Evolutionary conservation across 30 jellyfish, hydroid and myxozoan species (phyloP).

Genomic region (Mastigias papua): DNA sequence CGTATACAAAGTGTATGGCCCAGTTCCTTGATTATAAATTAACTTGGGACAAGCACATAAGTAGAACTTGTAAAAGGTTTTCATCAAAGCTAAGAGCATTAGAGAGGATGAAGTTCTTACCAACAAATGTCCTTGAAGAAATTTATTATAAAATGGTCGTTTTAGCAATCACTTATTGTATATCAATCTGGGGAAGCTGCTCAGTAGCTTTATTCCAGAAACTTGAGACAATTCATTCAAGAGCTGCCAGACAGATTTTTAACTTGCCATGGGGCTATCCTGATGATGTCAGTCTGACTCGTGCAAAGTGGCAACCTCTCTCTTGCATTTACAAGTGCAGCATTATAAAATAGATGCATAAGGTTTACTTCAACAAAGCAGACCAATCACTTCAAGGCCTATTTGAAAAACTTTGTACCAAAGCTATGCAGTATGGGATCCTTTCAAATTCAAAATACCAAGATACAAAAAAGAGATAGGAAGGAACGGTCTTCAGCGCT

Average conservation of each 20-base stretch:
- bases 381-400: conserved; percentile 37
- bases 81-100: conserved; percentile 22
- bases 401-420: conserved; percentile 7
- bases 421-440: conserved; percentile 41
- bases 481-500: conserved; percentile 54
- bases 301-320: conserved; percentile 63
- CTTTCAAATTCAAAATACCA: conserved; percentile 42
- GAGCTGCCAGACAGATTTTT: conserved; percentile 49
- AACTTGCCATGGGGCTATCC: conserved; percentile 44
- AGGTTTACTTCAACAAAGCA: conserved; percentile 33
- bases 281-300: conserved; percentile 49
- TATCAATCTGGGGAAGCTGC: conserved; percentile 56
- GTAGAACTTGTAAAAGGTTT: conserved; percentile 24
- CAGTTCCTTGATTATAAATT: conserved; percentile 8
- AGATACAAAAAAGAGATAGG: conserved; percentile 54
- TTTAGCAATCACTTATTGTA: conserved; percentile 43
- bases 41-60: conserved; percentile 14
- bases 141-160: conserved; percentile 23
- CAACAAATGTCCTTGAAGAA: conserved; percentile 39
- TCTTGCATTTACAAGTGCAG: conserved; percentile 52
- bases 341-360: conserved; percentile 53
- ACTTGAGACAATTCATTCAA: conserved; percentile 49
- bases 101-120: conserved; percentile 43
- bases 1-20: too few species aligned
- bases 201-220: conserved; percentile 25